phyloP scores from a whole-genome alignment of 2,888 invertebrate species.

The Drosophila quinaria region DNA sequence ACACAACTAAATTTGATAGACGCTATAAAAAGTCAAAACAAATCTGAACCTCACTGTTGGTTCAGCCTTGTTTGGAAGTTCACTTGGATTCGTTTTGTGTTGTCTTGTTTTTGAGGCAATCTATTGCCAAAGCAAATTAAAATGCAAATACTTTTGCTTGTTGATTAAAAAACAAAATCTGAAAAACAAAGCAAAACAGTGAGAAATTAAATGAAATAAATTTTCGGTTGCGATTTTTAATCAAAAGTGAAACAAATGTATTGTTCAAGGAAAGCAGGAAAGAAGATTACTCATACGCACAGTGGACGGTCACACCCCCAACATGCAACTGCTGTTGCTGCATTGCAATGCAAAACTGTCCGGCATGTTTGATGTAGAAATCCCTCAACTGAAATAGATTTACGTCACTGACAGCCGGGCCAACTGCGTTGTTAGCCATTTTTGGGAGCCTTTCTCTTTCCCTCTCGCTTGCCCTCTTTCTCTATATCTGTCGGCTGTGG shows the following conservation, averaged over 20 bases:
- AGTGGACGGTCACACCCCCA: conserved; percentile 47
- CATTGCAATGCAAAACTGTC: conserved; percentile 73
- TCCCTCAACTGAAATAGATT: conserved; percentile 82
- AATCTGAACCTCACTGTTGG: conserved; percentile 16
- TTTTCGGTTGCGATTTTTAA: conserved; percentile 66
- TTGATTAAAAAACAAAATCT: conserved; percentile 28
- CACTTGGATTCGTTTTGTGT: neutral
- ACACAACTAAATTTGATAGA: conserved; percentile 69
- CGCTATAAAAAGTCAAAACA: conserved; percentile 44
- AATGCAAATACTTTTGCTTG: conserved; percentile 69
- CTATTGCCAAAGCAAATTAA: conserved; percentile 66
- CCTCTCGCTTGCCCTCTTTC: conserved; percentile 5
- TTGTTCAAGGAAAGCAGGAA: conserved; percentile 11
- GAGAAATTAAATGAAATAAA: conserved; percentile 73
- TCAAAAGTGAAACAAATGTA: conserved; percentile 51
- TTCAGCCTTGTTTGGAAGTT: conserved; percentile 21
- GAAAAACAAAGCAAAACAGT: conserved; percentile 32
- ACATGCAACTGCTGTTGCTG: conserved; percentile 46
- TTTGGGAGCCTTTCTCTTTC: conserved; percentile 29
- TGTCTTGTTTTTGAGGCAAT: conserved; percentile 34
- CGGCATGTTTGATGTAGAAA: conserved; percentile 79
- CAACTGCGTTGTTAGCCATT: conserved; percentile 60
- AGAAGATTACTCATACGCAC: conserved; percentile 71
- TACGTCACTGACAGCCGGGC: conserved; percentile 78
- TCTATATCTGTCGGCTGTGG: conserved; percentile 42